phyloP scores from a whole-genome alignment of 2,113 vertebrate genomes.

The Stegastes partitus region DNA sequence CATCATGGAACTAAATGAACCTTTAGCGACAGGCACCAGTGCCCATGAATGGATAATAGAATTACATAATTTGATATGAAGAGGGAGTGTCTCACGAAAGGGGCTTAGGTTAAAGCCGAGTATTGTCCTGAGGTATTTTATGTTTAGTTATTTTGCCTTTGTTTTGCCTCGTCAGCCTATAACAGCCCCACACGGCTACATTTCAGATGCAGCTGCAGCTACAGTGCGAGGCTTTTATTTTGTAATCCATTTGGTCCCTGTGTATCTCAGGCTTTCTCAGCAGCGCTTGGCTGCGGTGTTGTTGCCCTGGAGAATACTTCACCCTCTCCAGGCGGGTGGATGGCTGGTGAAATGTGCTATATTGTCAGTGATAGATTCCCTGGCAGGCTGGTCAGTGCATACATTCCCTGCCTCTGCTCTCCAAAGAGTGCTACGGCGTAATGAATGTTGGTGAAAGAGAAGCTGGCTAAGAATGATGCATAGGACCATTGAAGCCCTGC shows the following conservation, averaged over 20 bases:
- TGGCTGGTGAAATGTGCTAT: slow-evolving; percentile 56
- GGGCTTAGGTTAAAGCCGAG: slow-evolving; percentile 61
- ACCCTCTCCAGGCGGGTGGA: slow-evolving; percentile 40
- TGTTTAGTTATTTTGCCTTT: slow-evolving; percentile 27
- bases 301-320: slow-evolving; percentile 65
- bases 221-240: slow-evolving; percentile 14
- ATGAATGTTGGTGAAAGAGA: slow-evolving; percentile 66
- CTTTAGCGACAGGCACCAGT: slow-evolving; percentile 70
- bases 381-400: slow-evolving; percentile 66
- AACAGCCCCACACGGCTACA: slow-evolving; percentile 4
- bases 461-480: slow-evolving; percentile 71
- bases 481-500: slow-evolving; percentile 68
- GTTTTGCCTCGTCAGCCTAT: slow-evolving; percentile 23
- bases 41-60: slow-evolving; percentile 73
- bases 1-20: slow-evolving; percentile 72
- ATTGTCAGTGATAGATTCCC: slow-evolving; percentile 78
- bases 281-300: slow-evolving; percentile 45
- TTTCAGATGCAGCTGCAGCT: not conserved
- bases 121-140: slow-evolving; percentile 68
- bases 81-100: slow-evolving; percentile 57
- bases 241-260: slow-evolving; percentile 14
- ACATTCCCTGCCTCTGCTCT: slow-evolving; percentile 60
- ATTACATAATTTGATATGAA: slow-evolving; percentile 61
- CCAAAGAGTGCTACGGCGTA: slow-evolving; percentile 58
- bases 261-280: slow-evolving; percentile 32